A percentile compares a stretch with the other conserved stretches of the same genome.
Evolutionary conservation across 2,797 vertebrate species (phyloP).

Genomic region (Pipistrellus nathusii): DNA sequence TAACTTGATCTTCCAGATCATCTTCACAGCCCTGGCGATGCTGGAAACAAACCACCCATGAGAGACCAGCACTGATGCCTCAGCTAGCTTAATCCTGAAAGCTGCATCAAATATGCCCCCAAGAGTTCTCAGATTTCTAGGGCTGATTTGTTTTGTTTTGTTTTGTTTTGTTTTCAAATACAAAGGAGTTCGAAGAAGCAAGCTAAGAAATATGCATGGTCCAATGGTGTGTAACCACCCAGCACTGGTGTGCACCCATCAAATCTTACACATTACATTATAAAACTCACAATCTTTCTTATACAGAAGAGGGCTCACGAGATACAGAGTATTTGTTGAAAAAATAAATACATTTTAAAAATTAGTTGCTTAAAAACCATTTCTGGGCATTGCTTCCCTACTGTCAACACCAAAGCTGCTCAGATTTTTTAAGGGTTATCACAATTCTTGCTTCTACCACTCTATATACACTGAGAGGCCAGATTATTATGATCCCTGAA

Average conservation of each 20-base stretch:
- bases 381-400: background rate
- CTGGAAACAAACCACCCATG: slow-evolving; percentile 21
- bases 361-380: background rate
- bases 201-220: background rate
- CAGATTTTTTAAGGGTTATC: background rate
- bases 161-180: background rate
- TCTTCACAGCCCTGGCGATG: slow-evolving; percentile 47
- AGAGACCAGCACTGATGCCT: background rate
- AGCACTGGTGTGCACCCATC: background rate
- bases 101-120: background rate
- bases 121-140: slow-evolving; percentile 52
- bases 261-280: background rate
- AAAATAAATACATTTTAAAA: background rate
- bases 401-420: background rate
- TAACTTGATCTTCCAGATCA: slow-evolving; percentile 61
- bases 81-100: background rate
- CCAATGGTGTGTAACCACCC: too few relatives aligned
- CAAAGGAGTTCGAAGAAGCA: slow-evolving; percentile 38
- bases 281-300: background rate
- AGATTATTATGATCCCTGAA: too few relatives aligned
- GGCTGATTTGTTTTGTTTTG: background rate
- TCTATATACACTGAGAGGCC: too few relatives aligned
- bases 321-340: background rate
- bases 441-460: background rate
- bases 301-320: background rate